Conservation (phyloP, 2,797 vertebrate genomes). For the Crenuchus spilurus region DNA sequence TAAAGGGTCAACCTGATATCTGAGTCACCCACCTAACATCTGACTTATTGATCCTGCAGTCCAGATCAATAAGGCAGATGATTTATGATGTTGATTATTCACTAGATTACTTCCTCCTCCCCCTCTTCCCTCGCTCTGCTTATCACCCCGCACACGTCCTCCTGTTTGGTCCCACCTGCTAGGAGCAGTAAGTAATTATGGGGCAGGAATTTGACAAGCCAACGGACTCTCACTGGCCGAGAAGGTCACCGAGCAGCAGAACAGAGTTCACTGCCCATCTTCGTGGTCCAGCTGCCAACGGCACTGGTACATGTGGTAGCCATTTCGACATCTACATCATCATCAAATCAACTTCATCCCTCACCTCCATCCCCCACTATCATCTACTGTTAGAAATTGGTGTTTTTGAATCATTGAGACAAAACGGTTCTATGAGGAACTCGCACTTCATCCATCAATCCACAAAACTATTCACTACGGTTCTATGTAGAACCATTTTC, state of each 20-base stretch:
- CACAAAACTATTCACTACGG: no score
- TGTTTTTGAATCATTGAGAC: no score
- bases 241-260: slow-evolving; percentile 44
- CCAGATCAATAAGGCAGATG: slow-evolving; percentile 35
- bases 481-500: no score
- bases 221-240: slow-evolving; percentile 19
- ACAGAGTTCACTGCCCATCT: slow-evolving; percentile 48
- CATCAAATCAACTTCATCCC: no score
- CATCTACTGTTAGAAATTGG: no score
- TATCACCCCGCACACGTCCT: slow-evolving; percentile 29
- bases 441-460: no score
- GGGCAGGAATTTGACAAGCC: slow-evolving; percentile 35
- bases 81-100: slow-evolving; percentile 48
- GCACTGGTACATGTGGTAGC: not conserved
- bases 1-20: slow-evolving; percentile 23
- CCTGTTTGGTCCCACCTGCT: slow-evolving; percentile 43
- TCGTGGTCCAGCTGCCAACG: slow-evolving; percentile 15
- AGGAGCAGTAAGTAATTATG: slow-evolving; percentile 50
- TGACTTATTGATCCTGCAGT: slow-evolving; percentile 33
- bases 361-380: no score
- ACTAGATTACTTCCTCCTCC: slow-evolving; percentile 26
- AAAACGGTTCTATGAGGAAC: no score
- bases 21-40: slow-evolving; percentile 6
- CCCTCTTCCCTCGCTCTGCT: slow-evolving; percentile 12
- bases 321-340: slow-evolving; percentile 21